Conservation (phyloP, 2,113 vertebrate genomes). For the Grallaria varia region DNA sequence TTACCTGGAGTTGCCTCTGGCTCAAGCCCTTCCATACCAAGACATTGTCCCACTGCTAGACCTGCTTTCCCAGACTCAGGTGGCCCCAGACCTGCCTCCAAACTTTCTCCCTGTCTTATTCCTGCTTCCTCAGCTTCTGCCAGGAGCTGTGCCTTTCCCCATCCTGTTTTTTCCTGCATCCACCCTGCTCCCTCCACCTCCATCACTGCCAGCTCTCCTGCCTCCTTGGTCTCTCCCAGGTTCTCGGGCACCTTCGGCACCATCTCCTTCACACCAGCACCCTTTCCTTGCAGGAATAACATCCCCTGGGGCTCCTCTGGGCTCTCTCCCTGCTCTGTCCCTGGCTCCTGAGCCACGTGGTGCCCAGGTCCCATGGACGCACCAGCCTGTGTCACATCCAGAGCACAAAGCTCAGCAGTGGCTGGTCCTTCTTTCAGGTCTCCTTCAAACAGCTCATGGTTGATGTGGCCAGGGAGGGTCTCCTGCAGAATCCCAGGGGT, state of each 20-base stretch:
- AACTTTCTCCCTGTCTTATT: neutral
- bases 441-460: neutral
- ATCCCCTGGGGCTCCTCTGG: neutral
- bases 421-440: neutral
- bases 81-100: neutral
- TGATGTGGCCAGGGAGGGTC: accelerated
- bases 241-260: neutral
- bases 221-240: neutral
- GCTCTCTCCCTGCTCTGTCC: neutral
- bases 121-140: neutral
- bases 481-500: neutral
- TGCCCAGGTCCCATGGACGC: neutral
- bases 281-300: neutral
- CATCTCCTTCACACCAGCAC: neutral
- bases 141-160: neutral
- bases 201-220: neutral
- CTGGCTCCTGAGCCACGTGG: neutral
- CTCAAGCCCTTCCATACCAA: neutral
- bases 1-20: accelerated
- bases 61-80: neutral
- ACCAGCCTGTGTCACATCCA: neutral
- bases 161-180: neutral
- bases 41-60: neutral
- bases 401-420: neutral
- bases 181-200: neutral